A percentile compares a stretch with the other conserved stretches of the same genome.
phyloP scores from a whole-genome alignment of 2,113 vertebrate species.

The Meleagris gallopavo region DNA sequence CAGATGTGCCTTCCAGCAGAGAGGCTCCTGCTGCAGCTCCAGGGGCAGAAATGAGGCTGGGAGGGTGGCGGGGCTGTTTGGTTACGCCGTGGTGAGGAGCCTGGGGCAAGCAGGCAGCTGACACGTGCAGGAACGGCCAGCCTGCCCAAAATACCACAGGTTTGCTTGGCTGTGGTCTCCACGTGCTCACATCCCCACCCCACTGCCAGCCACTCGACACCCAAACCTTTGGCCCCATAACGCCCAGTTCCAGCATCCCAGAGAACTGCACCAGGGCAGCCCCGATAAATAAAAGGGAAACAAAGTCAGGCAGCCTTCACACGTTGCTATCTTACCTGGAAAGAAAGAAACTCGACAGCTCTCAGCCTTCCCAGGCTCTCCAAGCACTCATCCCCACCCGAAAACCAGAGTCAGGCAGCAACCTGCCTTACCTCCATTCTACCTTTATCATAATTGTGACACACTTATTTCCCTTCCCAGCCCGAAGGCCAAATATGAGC shows the following conservation, averaged over 20 bases:
- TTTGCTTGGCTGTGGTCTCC: background rate
- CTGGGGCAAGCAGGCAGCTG: background rate
- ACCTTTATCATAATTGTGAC: background rate
- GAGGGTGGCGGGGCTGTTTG: rapidly evolving
- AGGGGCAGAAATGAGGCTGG: rapidly evolving
- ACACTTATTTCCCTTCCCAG: background rate
- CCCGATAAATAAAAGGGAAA: background rate
- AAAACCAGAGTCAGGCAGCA: background rate
- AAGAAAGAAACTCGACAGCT: background rate
- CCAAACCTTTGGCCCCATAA: background rate
- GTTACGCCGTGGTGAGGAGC: background rate
- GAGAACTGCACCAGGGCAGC: background rate
- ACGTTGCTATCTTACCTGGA: background rate
- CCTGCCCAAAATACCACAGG: background rate
- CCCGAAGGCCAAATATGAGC: background rate
- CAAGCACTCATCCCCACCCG: background rate
- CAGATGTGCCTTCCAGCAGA: background rate
- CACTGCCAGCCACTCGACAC: background rate
- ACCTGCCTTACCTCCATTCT: background rate
- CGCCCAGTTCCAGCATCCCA: background rate
- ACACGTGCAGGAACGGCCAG: background rate
- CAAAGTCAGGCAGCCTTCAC: rapidly evolving
- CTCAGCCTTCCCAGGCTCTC: background rate
- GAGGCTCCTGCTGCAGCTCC: too few species aligned
- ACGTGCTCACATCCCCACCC: rapidly evolving